Evolutionary conservation across 1,140 invertebrate genomes (phyloP).

Genomic region (Dolichoris vasculosae): DNA sequence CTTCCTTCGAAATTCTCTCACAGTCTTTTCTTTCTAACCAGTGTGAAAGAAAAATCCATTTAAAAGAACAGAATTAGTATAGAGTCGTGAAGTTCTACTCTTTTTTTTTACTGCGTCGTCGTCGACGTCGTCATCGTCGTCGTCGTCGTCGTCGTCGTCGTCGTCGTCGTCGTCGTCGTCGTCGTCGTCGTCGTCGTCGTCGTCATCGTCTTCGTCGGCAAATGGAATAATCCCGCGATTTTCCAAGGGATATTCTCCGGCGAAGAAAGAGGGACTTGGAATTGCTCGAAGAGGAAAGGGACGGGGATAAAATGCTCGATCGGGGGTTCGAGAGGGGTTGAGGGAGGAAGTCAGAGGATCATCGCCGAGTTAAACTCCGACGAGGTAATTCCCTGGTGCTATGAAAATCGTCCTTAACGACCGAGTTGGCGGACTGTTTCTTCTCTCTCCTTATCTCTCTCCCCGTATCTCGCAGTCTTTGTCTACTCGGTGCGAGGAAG

Average conservation of each 20-base stretch:
- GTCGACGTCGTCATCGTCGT: constrained; percentile 21
- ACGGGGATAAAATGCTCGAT: background rate
- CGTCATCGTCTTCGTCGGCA: constrained; percentile 37
- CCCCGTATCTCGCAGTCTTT: background rate
- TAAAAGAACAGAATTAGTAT: constrained; percentile 50
- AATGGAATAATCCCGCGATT: constrained; percentile 55
- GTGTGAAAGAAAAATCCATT: constrained; percentile 43
- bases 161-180: background rate
- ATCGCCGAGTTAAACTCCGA: constrained; percentile 22
- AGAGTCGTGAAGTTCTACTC: constrained; percentile 42
- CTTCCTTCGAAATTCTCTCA: background rate
- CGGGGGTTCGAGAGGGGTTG: too few relatives aligned
- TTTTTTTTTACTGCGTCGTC: constrained; percentile 22
- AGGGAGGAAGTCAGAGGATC: constrained; percentile 28
- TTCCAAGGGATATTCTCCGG: constrained; percentile 35
- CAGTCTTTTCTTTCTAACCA: background rate
- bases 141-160: too few relatives aligned
- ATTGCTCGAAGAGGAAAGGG: constrained; percentile 41
- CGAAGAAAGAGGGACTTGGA: constrained; percentile 1
- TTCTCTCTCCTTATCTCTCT: background rate
- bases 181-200: constrained; percentile 1
- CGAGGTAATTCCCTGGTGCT: constrained; percentile 56
- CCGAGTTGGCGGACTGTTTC: constrained; percentile 49
- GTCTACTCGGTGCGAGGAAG: constrained; percentile 14
- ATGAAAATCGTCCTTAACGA: constrained; percentile 59